Conservation (phyloP, 2,797 vertebrate species). For the Meriones psammophilus region DNA sequence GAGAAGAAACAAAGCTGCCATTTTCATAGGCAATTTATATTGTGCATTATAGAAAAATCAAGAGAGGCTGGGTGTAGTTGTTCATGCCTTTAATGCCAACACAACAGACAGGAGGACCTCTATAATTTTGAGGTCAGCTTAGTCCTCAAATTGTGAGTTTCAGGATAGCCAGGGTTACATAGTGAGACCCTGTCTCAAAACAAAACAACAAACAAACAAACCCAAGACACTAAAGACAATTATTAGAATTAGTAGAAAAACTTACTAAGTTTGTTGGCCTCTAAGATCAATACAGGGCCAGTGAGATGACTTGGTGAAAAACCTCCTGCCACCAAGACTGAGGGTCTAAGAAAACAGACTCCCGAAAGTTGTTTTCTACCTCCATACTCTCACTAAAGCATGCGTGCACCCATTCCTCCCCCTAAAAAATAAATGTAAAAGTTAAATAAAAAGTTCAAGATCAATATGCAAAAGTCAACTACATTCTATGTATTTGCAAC, state of each 20-base stretch:
- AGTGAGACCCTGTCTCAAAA: neutral
- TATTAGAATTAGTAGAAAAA: conserved; percentile 48
- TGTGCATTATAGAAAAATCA: conserved; percentile 1
- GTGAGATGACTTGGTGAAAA: neutral
- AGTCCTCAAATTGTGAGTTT: neutral
- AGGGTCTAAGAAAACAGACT: neutral
- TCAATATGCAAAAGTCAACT: conserved; percentile 19
- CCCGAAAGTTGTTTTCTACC: neutral
- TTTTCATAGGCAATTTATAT: neutral
- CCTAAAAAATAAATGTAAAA: neutral
- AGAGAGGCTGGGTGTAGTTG: neutral
- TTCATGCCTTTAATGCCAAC: neutral
- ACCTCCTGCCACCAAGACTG: neutral
- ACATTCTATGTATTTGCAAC: neutral
- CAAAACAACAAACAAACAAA: neutral
- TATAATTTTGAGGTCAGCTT: neutral
- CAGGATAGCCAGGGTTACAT: neutral
- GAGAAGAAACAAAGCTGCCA: neutral
- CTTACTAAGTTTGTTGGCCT: conserved; percentile 44
- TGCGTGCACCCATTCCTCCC: too few relatives aligned
- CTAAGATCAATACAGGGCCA: neutral
- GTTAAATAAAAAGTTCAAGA: neutral
- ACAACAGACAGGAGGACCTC: neutral
- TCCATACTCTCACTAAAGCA: neutral
- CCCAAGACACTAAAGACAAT: neutral